These are phyloP conservation scores for Perccottus glenii DNA, from an alignment of 2,113 vertebrate species.

Conservation along the genomic window DNA sequence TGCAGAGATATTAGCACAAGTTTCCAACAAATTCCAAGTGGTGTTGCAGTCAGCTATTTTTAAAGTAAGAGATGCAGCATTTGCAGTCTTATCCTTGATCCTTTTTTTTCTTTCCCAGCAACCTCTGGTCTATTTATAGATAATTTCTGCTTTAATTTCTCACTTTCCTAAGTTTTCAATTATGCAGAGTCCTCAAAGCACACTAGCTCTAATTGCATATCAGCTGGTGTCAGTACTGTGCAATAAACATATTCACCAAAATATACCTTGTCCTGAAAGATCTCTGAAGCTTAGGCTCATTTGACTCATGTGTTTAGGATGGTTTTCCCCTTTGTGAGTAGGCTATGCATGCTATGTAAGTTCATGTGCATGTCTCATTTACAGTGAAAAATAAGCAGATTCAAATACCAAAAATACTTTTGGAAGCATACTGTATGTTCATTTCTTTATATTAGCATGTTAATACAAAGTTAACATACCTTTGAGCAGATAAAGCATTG, in stretches of 20 bases:
- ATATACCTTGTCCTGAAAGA: background rate
- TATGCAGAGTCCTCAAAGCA: slow-evolving; percentile 36
- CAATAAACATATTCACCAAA: background rate
- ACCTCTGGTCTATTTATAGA: slow-evolving; percentile 40
- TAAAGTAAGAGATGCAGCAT: background rate
- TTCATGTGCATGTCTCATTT: slow-evolving; percentile 23
- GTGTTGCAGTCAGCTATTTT: background rate
- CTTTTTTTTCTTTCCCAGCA: slow-evolving; percentile 15
- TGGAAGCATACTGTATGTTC: background rate
- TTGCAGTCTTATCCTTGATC: background rate
- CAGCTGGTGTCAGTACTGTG: slow-evolving; percentile 1
- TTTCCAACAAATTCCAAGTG: background rate
- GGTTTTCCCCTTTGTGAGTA: background rate
- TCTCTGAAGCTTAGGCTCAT: too few relatives aligned
- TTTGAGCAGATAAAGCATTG: background rate
- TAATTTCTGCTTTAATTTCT: slow-evolving; percentile 26
- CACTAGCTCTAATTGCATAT: slow-evolving; percentile 12
- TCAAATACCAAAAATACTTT: slow-evolving; percentile 24
- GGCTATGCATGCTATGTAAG: background rate
- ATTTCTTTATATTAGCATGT: background rate
- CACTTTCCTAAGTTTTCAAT: slow-evolving; percentile 32
- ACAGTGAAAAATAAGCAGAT: slow-evolving; percentile 26
- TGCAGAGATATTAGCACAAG: background rate
- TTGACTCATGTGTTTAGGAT: background rate
- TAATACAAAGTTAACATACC: background rate